phyloP scores from a whole-genome alignment of 2,888 invertebrate genomes.

The Drosophila cognata region DNA sequence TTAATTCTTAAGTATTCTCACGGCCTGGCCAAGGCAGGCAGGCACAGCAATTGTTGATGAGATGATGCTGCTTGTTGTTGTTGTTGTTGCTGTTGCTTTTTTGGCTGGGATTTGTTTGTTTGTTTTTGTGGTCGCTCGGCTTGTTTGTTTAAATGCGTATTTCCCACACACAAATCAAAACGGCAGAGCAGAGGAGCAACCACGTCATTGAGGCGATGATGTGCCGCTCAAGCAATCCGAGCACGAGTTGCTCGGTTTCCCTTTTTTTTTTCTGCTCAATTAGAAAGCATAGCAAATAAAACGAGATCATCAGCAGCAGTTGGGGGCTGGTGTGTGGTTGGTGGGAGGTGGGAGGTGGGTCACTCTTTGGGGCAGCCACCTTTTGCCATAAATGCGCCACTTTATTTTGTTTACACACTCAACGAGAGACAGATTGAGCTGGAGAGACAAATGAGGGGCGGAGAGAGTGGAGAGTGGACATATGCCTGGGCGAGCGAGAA shows the following conservation, averaged over 20 bases:
- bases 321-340: neutral
- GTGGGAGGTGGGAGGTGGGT: neutral
- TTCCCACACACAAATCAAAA: slow-evolving; percentile 47
- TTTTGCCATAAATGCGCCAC: slow-evolving; percentile 74
- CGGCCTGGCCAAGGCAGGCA: neutral
- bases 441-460: neutral
- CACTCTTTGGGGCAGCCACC: slow-evolving; percentile 61
- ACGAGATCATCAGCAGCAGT: slow-evolving; percentile 35
- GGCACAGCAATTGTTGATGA: neutral
- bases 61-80: slow-evolving; percentile 3
- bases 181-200: slow-evolving; percentile 12
- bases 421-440: slow-evolving; percentile 6
- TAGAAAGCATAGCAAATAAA: slow-evolving; percentile 72
- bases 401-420: slow-evolving; percentile 74
- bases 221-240: slow-evolving; percentile 61
- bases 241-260: slow-evolving; percentile 60
- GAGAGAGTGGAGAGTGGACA: slow-evolving; percentile 1
- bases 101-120: slow-evolving; percentile 31
- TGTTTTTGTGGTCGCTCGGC: slow-evolving; percentile 40
- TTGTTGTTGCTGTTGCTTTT: slow-evolving; percentile 6
- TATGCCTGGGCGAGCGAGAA: slow-evolving; percentile 2
- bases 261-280: slow-evolving; percentile 58
- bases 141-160: slow-evolving; percentile 54
- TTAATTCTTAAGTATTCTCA: slow-evolving; percentile 1
- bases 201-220: slow-evolving; percentile 8